phyloP scores from a whole-genome alignment of 2,797 vertebrate species.

The Pelodytes ibericus region DNA sequence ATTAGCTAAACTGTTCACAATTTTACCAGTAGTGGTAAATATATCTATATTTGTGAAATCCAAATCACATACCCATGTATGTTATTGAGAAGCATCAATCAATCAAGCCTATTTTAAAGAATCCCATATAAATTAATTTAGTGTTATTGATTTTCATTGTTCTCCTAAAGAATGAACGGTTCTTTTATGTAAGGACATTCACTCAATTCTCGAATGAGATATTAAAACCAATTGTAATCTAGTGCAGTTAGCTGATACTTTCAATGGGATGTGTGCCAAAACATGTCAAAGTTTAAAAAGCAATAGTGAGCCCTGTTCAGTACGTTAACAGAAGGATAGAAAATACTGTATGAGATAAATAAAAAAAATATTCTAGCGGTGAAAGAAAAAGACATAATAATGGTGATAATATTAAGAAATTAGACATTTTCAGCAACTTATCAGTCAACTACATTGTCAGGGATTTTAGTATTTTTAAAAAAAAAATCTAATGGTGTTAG shows the following conservation, averaged over 20 bases:
- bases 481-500: too few relatives aligned
- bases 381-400: too few relatives aligned
- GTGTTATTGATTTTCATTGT: conserved; percentile 22
- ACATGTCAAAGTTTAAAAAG: conserved; percentile 32
- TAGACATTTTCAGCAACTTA: too few relatives aligned
- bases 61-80: neutral
- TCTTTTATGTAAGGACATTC: conserved; percentile 17
- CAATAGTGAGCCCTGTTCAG: neutral
- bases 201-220: neutral
- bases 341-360: conserved; percentile 9
- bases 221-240: conserved; percentile 14
- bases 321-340: conserved; percentile 8
- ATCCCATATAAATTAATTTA: conserved; percentile 11
- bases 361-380: neutral
- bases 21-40: too few relatives aligned
- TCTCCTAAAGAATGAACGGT: neutral
- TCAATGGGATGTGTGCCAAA: conserved; percentile 19
- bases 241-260: conserved; percentile 4
- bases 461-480: too few relatives aligned
- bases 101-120: neutral
- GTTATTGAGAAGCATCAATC: neutral
- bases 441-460: too few relatives aligned
- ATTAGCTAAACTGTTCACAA: too few relatives aligned
- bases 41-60: neutral
- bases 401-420: too few relatives aligned